Conservation (phyloP, 2,113 vertebrate genomes). For the Hypanus sabinus region DNA sequence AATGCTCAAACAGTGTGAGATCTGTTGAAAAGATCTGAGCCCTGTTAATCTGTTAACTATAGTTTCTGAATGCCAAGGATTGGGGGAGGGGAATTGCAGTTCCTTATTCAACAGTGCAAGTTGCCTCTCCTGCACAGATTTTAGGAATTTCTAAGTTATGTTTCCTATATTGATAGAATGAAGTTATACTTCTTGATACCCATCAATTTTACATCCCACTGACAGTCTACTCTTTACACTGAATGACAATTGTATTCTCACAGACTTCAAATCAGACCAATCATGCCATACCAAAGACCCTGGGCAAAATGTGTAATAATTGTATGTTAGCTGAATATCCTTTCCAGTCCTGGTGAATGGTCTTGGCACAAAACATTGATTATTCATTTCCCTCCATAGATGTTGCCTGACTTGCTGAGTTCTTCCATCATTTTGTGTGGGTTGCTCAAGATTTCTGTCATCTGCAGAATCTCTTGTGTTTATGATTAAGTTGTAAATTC, state of each 20-base stretch:
- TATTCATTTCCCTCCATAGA: no score
- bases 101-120: not conserved
- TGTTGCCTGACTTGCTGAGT: no score
- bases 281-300: slow-evolving; percentile 43
- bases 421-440: no score
- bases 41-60: slow-evolving; percentile 1
- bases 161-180: slow-evolving; percentile 39
- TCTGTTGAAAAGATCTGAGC: not conserved
- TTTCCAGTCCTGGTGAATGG: no score
- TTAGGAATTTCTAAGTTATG: slow-evolving; percentile 40
- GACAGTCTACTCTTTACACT: slow-evolving; percentile 36
- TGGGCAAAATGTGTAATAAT: slow-evolving; percentile 28
- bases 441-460: no score
- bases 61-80: not conserved
- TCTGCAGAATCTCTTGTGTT: no score
- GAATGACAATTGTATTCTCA: slow-evolving; percentile 40
- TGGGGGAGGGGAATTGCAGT: not conserved
- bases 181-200: slow-evolving; percentile 41
- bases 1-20: not conserved
- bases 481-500: not conserved
- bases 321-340: slow-evolving; percentile 12
- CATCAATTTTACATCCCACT: slow-evolving; percentile 40
- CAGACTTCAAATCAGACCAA: slow-evolving; percentile 43
- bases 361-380: no score
- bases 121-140: slow-evolving; percentile 28